phyloP scores from a whole-genome alignment of 1,140 invertebrate species.

The Lepidurus apus region DNA sequence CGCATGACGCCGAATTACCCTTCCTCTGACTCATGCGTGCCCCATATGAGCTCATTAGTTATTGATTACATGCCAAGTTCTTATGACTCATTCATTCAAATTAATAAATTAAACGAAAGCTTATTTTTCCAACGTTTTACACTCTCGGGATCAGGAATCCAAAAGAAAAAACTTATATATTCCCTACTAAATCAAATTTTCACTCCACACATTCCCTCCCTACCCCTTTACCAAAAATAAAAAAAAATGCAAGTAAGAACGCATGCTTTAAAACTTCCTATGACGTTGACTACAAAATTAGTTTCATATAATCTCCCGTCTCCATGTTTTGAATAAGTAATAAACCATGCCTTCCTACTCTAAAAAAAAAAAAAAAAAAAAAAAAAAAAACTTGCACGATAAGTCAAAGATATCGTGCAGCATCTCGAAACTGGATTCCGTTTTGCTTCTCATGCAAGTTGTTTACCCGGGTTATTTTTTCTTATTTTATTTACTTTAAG shows the following conservation, averaged over 20 bases:
- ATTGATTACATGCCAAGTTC: not conserved
- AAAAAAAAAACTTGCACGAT: no score
- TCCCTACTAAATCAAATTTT: not conserved
- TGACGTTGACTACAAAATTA: not conserved
- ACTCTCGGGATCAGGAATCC: not conserved
- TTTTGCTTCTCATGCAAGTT: no score
- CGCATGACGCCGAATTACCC: conserved; percentile 7
- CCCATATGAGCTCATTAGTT: not conserved
- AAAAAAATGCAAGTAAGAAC: not conserved
- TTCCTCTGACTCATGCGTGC: not conserved
- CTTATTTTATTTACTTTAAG: no score
- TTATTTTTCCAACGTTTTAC: not conserved
- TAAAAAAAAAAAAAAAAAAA: no score
- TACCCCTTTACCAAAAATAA: not conserved
- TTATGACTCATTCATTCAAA: conserved; percentile 1
- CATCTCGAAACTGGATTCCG: no score
- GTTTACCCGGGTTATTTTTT: no score
- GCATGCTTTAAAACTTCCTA: not conserved
- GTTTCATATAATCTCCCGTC: not conserved
- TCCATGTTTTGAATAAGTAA: no score
- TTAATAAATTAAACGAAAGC: not conserved
- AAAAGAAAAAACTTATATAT: not conserved
- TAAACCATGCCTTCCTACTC: no score
- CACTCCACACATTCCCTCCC: no score
- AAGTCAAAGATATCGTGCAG: no score